A percentile compares a stretch with the other conserved stretches of the same genome.
These are phyloP conservation scores for Drosophila suboccidentalis DNA, from an alignment of 2,888 invertebrate species.

Conservation along the genomic window DNA sequence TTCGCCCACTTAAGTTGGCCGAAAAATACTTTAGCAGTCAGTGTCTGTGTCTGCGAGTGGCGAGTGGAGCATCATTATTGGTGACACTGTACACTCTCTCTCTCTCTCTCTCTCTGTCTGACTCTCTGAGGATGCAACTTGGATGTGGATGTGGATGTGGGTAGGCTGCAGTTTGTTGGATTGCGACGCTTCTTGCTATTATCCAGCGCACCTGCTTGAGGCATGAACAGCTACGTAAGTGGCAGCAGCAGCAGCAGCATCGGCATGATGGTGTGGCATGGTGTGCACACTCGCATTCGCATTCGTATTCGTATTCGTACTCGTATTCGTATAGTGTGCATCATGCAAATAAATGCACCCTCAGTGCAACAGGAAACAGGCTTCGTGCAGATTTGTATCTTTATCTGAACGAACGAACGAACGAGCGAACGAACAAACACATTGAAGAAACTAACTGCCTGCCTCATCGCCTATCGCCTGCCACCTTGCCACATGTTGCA, in stretches of 20 bases:
- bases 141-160: conserved; percentile 41
- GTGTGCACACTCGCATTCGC: not conserved
- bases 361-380: conserved; percentile 81
- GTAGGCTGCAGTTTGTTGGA: conserved; percentile 38
- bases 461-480: conserved; percentile 6
- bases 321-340: conserved; percentile 58
- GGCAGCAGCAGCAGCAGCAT: conserved; percentile 27
- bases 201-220: conserved; percentile 70
- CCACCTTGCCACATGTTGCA: conserved; percentile 14
- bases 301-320: not conserved
- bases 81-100: conserved; percentile 36
- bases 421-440: conserved; percentile 47
- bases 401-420: conserved; percentile 58
- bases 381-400: conserved; percentile 81
- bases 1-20: conserved; percentile 67
- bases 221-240: conserved; percentile 57
- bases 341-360: conserved; percentile 82
- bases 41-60: conserved; percentile 20
- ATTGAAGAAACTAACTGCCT: conserved; percentile 47
- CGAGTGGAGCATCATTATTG: conserved; percentile 60
- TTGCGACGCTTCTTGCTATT: conserved; percentile 64
- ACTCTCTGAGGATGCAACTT: conserved; percentile 13
- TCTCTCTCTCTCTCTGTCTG: not conserved
- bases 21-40: conserved; percentile 59
- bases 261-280: not conserved